Evolutionary conservation across 2,113 vertebrate genomes (phyloP), one percentile per base, ranked within the genome.

Genomic region (Scomber japonicus): DNA sequence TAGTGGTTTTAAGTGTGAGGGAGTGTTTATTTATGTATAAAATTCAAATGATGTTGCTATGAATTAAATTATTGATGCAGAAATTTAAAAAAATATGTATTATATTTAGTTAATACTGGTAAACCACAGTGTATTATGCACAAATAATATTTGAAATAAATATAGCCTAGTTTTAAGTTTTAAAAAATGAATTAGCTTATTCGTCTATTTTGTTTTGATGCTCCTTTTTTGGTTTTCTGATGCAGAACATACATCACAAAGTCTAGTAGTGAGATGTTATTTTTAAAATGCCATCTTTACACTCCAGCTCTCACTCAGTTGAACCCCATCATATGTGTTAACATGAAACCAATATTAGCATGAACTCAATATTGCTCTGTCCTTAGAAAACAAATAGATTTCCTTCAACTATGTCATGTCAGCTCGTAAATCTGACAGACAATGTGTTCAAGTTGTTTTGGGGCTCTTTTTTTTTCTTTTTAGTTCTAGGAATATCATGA

Each of bases 51-150:
- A 55, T 40, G 16, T 63, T 63, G 2, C 45, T 19, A 68, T 51
- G 4, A 88, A 83, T 89, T 80, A 82, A 88, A 70, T 60, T 51
- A 68, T 1, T 77, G 57, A 11, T 61, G 40, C 48, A 67, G 7
- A 72, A 71, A 56, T 62, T 35, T 56, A 12, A n/a, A 27, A 56
- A 6, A 45, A 1, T 51, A 17, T 49, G 70, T 44, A 66, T 71
- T 46, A 68, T 27, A 14, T 10, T 59, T 15, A 12, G 3, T 65
- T 68, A 54, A 77, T 31, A 6, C 21, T 27, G 24, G 24, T 27
- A 35, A 35, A 35, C 7, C 31, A 35, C 31, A 35, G 31, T 35
- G 7, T 7, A 35, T 35, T 35, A 35, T 35, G 5, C 31, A 35
- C 6, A 1, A 6, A 6, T 35, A 35, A 6, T 35, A 5, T 35